Conservation (phyloP, 2,797 vertebrate genomes). For the Trachurus trachurus region DNA sequence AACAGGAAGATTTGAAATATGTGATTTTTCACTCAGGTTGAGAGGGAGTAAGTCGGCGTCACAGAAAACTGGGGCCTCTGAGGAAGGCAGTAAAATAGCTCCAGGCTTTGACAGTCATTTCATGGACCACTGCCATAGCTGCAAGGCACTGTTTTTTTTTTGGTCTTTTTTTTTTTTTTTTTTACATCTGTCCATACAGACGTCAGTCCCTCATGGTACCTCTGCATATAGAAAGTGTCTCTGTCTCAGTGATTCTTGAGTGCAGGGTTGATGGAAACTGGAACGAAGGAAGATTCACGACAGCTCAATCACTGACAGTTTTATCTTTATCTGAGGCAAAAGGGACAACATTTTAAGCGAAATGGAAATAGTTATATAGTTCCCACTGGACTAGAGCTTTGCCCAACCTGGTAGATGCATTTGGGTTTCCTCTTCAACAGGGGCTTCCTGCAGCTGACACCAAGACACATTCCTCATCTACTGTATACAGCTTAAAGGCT, state of each 20-base stretch:
- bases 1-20: slow-evolving; percentile 57
- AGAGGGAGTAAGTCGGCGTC: slow-evolving; percentile 52
- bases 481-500: slow-evolving; percentile 59
- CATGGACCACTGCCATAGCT: slow-evolving; percentile 43
- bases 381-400: slow-evolving; percentile 36
- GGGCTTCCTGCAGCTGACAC: slow-evolving; percentile 36
- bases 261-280: slow-evolving; percentile 13
- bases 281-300: slow-evolving; percentile 10
- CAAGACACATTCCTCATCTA: slow-evolving; percentile 53
- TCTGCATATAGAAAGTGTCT: slow-evolving; percentile 32
- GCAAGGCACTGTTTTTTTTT: slow-evolving; percentile 35
- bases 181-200: slow-evolving; percentile 25
- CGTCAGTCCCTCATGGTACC: slow-evolving; percentile 21
- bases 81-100: slow-evolving; percentile 52
- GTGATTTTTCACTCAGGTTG: slow-evolving; percentile 42
- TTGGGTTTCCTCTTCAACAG: slow-evolving; percentile 30
- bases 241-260: not conserved
- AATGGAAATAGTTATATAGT: slow-evolving; percentile 7
- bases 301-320: slow-evolving; percentile 7
- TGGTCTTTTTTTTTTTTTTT: slow-evolving; percentile 23
- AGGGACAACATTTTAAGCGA: slow-evolving; percentile 34
- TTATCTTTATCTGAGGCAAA: not conserved
- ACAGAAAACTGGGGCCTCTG: slow-evolving; percentile 45
- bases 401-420: not conserved
- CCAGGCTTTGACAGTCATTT: slow-evolving; percentile 53